phyloP scores from a whole-genome alignment of 2,113 vertebrate species.

The Axis porcinus region DNA sequence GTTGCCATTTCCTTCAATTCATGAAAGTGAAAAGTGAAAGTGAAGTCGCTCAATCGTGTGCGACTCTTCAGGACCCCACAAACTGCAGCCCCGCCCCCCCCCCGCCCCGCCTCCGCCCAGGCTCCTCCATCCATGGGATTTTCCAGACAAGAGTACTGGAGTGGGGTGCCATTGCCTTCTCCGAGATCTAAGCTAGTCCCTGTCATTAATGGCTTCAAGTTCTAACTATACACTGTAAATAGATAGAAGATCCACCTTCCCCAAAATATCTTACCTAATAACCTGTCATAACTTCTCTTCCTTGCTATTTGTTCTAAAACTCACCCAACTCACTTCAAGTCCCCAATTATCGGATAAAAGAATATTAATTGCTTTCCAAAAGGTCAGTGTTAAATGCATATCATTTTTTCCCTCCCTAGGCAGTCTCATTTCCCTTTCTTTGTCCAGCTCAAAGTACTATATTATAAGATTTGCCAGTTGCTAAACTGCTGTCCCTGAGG shows the following conservation, averaged over 20 bases:
- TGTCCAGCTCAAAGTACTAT: neutral
- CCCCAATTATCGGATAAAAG: neutral
- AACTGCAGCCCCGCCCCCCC: too few relatives aligned
- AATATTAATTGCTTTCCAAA: neutral
- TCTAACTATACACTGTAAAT: neutral
- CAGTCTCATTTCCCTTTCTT: neutral
- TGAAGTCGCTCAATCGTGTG: too few relatives aligned
- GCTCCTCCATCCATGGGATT: too few relatives aligned
- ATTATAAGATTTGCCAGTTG: constrained; percentile 3
- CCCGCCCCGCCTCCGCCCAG: too few relatives aligned
- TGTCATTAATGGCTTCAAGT: neutral
- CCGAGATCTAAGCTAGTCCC: neutral
- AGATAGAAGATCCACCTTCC: neutral
- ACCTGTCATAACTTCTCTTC: neutral
- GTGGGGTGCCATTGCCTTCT: too few relatives aligned
- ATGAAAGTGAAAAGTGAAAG: too few relatives aligned
- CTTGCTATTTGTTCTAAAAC: neutral
- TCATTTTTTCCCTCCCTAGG: neutral
- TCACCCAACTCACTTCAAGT: neutral
- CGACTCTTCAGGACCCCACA: too few relatives aligned
- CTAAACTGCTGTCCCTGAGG: neutral
- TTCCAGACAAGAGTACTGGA: too few relatives aligned
- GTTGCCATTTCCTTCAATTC: too few relatives aligned
- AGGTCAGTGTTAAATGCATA: neutral
- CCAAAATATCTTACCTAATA: neutral